phyloP scores from a whole-genome alignment of 1,140 invertebrate genomes.

The Drosophila eugracilis region DNA sequence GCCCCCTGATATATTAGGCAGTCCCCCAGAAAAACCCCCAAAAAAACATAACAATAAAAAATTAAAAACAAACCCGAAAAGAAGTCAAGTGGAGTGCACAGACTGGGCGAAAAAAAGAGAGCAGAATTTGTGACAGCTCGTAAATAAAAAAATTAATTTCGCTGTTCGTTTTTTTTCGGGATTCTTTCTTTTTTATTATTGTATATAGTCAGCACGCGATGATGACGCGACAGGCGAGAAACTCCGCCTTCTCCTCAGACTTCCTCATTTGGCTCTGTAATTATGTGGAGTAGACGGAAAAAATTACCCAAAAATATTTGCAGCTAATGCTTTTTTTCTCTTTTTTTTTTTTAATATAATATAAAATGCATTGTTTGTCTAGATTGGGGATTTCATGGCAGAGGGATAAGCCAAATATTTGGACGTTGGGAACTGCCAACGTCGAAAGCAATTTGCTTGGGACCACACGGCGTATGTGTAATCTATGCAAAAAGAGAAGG shows the following conservation, averaged over 20 bases:
- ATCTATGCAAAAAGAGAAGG: conserved; percentile 55
- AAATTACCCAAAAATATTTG: conserved; percentile 73
- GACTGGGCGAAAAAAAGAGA: conserved; percentile 42
- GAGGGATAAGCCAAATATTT: conserved; percentile 53
- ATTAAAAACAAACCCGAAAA: conserved; percentile 35
- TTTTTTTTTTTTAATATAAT: conserved; percentile 41
- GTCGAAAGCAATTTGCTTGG: conserved; percentile 41
- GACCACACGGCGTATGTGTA: conserved; percentile 72
- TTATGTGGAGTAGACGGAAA: conserved; percentile 68
- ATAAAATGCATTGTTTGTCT: conserved; percentile 45
- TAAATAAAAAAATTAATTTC: conserved; percentile 83
- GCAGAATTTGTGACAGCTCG: conserved; percentile 79
- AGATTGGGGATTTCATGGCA: conserved; percentile 33
- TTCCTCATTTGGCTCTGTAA: conserved; percentile 64
- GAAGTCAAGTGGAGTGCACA: conserved; percentile 52
- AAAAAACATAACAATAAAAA: conserved; percentile 41
- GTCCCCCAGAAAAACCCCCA: conserved; percentile 4
- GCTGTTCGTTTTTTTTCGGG: conserved; percentile 41
- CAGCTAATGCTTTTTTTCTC: conserved; percentile 58
- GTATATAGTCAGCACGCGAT: conserved; percentile 58
- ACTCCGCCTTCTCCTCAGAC: conserved; percentile 6
- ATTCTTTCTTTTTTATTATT: conserved; percentile 46
- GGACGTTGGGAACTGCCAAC: conserved; percentile 31
- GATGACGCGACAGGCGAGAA: conserved; percentile 58
- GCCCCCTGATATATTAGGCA: conserved; percentile 77